Evolutionary conservation across 2,888 invertebrate genomes (phyloP).

Genomic region (Entomobrya multifasciata): DNA sequence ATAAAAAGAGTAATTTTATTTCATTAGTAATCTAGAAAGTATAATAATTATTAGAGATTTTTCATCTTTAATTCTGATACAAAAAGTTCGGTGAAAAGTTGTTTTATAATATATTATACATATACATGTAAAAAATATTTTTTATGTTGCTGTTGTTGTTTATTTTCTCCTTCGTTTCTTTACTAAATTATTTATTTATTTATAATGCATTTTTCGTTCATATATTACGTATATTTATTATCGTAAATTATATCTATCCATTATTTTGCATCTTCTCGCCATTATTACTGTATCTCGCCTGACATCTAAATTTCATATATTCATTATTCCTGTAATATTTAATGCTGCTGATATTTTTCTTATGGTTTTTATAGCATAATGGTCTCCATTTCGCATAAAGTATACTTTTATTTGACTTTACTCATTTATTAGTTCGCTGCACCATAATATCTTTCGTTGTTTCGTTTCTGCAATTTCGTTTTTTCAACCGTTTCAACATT

Average conservation of each 20-base stretch:
- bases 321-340: neutral
- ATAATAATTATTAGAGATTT: slow-evolving; percentile 54
- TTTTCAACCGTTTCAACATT: neutral
- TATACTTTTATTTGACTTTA: slow-evolving; percentile 16
- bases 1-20: slow-evolving; percentile 59
- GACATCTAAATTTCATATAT: slow-evolving; percentile 28
- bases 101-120: slow-evolving; percentile 58
- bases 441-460: slow-evolving; percentile 10
- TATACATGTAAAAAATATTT: slow-evolving; percentile 47
- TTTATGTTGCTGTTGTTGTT: slow-evolving; percentile 47
- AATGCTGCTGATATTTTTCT: slow-evolving; percentile 6
- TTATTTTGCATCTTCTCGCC: slow-evolving; percentile 13
- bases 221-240: neutral
- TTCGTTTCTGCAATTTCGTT: slow-evolving; percentile 2
- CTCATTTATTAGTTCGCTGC: slow-evolving; percentile 19
- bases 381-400: neutral
- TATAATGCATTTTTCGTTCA: slow-evolving; percentile 18
- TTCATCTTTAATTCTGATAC: slow-evolving; percentile 66
- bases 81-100: slow-evolving; percentile 61
- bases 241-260: neutral
- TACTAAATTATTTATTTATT: slow-evolving; percentile 16
- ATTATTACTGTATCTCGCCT: neutral
- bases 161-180: neutral
- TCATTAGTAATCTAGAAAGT: slow-evolving; percentile 64
- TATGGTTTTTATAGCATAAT: neutral